phyloP scores from a whole-genome alignment of 2,797 vertebrate genomes.

The Anisognathus igniventris region DNA sequence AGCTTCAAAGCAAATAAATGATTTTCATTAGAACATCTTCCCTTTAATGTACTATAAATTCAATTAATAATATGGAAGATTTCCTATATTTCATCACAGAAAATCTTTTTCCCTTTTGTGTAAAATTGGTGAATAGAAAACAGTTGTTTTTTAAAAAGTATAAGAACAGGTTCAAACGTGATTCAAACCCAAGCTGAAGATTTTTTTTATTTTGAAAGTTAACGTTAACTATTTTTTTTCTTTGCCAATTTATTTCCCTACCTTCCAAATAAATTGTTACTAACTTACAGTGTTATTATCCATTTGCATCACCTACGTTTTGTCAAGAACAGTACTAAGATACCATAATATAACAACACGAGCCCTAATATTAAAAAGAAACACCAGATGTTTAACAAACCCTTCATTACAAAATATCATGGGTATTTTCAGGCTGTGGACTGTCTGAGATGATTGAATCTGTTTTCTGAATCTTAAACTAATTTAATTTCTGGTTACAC shows the following conservation, averaged over 20 bases:
- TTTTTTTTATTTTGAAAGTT: not conserved
- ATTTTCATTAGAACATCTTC: slow-evolving; percentile 32
- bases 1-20: slow-evolving; percentile 20
- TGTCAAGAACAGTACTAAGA: not conserved
- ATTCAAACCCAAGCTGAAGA: not conserved
- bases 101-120: not conserved
- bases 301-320: not conserved
- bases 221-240: not conserved
- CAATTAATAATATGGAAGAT: not conserved
- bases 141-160: not conserved
- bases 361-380: not conserved
- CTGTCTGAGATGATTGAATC: not conserved
- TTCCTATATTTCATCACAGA: not conserved
- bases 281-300: not conserved
- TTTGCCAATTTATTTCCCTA: not conserved
- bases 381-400: not conserved
- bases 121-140: not conserved
- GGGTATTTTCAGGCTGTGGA: not conserved
- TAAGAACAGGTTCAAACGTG: not conserved
- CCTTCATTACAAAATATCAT: not conserved
- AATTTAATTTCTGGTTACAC: not conserved
- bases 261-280: not conserved
- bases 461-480: not conserved
- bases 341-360: not conserved
- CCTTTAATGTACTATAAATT: slow-evolving; percentile 4